phyloP scores from a whole-genome alignment of 2,797 vertebrate genomes.

The Cyprinella venusta region DNA sequence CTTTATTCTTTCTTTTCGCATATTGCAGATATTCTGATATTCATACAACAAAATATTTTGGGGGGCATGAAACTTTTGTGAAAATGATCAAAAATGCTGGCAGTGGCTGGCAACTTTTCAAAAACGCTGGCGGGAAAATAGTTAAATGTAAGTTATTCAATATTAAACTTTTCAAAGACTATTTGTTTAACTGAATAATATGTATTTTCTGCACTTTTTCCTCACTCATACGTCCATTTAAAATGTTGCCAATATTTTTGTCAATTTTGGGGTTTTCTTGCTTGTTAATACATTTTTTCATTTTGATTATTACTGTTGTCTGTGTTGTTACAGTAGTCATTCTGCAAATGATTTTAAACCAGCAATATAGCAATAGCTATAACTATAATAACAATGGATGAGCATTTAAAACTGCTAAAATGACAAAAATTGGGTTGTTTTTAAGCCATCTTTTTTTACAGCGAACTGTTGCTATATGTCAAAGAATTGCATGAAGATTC shows the following conservation, averaged over 20 bases:
- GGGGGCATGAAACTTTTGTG: no score
- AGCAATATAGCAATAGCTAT: neutral
- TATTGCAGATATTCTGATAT: no score
- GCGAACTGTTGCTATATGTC: neutral
- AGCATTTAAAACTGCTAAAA: neutral
- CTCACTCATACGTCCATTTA: neutral
- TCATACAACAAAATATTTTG: no score
- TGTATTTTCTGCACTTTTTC: neutral
- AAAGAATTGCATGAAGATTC: neutral
- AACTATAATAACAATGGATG: neutral
- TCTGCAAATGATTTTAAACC: neutral
- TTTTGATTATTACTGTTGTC: neutral
- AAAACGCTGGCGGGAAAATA: no score
- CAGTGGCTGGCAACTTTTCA: no score
- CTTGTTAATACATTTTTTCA: neutral
- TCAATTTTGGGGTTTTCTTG: neutral
- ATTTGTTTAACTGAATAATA: no score
- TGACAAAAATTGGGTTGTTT: neutral
- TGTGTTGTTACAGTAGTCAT: neutral
- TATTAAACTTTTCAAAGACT: neutral
- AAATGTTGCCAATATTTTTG: neutral
- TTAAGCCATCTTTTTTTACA: neutral
- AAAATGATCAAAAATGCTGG: no score
- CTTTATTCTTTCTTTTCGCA: no score
- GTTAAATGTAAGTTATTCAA: neutral